Evolutionary conservation across 2,888 invertebrate species (phyloP), one percentile per base, ranked within the genome.

Genomic region (Spilarctia lutea): DNA sequence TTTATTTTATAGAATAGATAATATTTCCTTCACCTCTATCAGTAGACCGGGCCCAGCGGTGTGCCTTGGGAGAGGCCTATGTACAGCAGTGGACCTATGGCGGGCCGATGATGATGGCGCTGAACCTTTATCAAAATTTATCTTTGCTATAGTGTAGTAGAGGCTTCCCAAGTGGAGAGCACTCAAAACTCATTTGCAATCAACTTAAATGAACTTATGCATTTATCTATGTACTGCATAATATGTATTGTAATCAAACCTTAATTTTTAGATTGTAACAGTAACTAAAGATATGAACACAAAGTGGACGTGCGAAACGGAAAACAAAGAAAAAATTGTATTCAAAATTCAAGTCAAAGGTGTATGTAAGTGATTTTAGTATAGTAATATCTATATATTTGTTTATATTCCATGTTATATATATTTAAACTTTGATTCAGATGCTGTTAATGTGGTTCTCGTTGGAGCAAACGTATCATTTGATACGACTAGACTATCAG

Each of bases 311-410:
- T 69, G 69, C 69, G 10, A 1, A 33, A 24, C 13, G 7, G 7
- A 8, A n/a, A 52, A 56, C 2, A 3, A 1, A 0, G 20, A 3
- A n/a, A 24, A 30, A 2, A 10, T 48, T 13, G 10, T 20, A 4
- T 67, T 67, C 27, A 20, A 10, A 13, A 45, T 68, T 16, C 45
- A 3, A n/a, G 35, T 39, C 16, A 69, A 56, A 56, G 3, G 3
- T 56, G 35, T 35, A 16, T 39, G 69, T 69, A 56, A 69, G 69
- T 69, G 39, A 24, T n/a, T 56, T 48, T 30, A 30, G 30, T 63
- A 18, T 18, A n/a, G 11, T 24, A 13, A n/a, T 30, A 24, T 11
- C 3, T 3, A 27, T 27, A 13, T 27, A 6, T 60, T 60, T 27
- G 11, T 13, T 16, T 27, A 3, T 13, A 27, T 60, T 16, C 10